These are phyloP conservation scores for Cryptocephalus primarius DNA, from an alignment of 2,888 invertebrate genomes.

Conservation along the genomic window DNA sequence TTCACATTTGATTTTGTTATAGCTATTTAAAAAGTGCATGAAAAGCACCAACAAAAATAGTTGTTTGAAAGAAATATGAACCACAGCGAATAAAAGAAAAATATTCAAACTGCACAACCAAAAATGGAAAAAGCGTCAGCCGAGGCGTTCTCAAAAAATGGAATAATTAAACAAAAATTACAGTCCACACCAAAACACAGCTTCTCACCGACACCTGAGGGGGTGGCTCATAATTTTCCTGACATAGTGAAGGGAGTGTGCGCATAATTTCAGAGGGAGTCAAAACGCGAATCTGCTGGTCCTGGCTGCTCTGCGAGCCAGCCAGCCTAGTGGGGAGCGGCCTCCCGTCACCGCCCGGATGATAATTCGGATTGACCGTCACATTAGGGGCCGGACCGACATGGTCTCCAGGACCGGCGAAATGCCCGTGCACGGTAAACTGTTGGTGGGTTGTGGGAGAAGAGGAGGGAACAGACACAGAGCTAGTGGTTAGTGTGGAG, in stretches of 20 bases:
- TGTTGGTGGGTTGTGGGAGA: constrained; percentile 34
- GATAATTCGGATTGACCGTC: constrained; percentile 51
- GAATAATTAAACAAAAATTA: constrained; percentile 11
- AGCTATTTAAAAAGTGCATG: no score
- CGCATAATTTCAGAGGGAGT: constrained; percentile 86
- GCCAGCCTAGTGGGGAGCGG: not conserved
- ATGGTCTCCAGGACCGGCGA: constrained; percentile 39
- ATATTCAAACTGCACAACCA: no score
- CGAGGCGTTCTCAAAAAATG: constrained; percentile 12
- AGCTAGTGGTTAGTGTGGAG: not conserved
- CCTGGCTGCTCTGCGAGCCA: constrained; percentile 34
- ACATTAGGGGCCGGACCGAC: constrained; percentile 58
- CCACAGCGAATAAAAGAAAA: no score
- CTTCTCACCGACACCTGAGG: constrained; percentile 39
- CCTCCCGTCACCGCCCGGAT: constrained; percentile 16
- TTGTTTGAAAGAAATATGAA: no score
- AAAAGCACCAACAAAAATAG: no score
- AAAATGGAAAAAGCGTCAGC: no score
- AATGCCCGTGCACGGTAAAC: constrained; percentile 37
- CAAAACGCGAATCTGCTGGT: constrained; percentile 80
- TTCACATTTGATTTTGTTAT: no score
- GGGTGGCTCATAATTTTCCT: constrained; percentile 54
- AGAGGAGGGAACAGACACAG: constrained; percentile 7
- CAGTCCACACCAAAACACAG: constrained; percentile 15
- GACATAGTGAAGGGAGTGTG: constrained; percentile 76